Evolutionary conservation across 2,888 invertebrate genomes (phyloP).

Genomic region (Acrobasis suavella): DNA sequence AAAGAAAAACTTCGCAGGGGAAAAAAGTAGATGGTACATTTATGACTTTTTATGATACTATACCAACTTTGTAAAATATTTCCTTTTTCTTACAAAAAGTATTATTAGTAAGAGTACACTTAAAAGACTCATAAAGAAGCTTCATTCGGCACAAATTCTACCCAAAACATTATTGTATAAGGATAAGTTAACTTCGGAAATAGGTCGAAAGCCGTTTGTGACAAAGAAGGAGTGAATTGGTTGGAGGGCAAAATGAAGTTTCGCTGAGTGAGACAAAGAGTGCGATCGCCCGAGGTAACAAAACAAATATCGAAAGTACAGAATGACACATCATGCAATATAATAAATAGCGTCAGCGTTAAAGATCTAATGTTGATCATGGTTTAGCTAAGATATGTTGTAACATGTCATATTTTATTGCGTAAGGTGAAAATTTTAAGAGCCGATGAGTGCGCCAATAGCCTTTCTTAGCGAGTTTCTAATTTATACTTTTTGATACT

Average conservation of each 20-base stretch:
- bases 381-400: too few relatives aligned
- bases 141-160: neutral
- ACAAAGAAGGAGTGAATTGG: conserved; percentile 33
- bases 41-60: too few relatives aligned
- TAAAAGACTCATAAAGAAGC: neutral
- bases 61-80: too few relatives aligned
- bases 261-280: conserved; percentile 36
- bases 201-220: neutral
- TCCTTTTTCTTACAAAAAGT: neutral
- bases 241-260: conserved; percentile 42
- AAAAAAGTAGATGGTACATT: too few relatives aligned
- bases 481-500: too few relatives aligned
- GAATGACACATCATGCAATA: neutral
- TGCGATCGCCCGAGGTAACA: conserved; percentile 35
- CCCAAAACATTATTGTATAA: conserved; percentile 4
- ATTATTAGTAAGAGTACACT: neutral
- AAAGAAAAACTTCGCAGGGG: too few relatives aligned
- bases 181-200: conserved; percentile 27
- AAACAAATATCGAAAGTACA: neutral
- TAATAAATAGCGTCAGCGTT: too few relatives aligned
- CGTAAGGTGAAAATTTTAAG: too few relatives aligned
- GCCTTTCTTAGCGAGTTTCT: too few relatives aligned
- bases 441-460: too few relatives aligned
- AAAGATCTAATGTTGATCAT: too few relatives aligned
- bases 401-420: too few relatives aligned